These are phyloP conservation scores for Sebastes hopkinsi DNA, from an alignment of 2,797 vertebrate species.

Conservation along the genomic window DNA sequence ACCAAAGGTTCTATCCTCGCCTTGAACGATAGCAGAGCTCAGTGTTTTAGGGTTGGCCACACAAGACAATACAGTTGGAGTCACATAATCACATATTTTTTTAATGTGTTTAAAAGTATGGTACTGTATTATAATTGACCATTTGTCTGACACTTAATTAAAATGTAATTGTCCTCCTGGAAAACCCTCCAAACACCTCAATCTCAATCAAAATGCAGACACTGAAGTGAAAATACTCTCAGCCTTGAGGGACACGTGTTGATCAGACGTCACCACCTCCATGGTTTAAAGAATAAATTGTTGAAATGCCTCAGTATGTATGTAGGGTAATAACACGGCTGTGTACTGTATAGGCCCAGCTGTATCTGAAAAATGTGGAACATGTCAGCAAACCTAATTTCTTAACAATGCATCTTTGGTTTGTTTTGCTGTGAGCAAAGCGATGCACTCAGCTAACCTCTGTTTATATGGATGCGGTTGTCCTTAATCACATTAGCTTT, in stretches of 20 bases:
- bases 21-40: not conserved
- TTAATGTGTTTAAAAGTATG: not conserved
- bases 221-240: not conserved
- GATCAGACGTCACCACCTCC: not conserved
- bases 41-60: not conserved
- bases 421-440: not conserved
- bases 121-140: not conserved
- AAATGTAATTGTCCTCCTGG: not conserved
- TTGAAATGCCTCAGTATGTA: slow-evolving; percentile 16
- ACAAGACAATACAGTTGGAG: not conserved
- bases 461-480: not conserved
- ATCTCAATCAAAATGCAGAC: not conserved
- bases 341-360: not conserved
- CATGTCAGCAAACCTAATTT: slow-evolving; percentile 15
- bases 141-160: not conserved
- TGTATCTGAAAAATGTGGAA: not conserved
- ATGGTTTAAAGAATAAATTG: not conserved
- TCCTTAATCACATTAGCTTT: not conserved
- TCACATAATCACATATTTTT: not conserved
- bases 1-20: not conserved
- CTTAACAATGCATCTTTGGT: not conserved
- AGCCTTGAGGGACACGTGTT: not conserved
- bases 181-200: not conserved
- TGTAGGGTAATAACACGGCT: slow-evolving; percentile 10
- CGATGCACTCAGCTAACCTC: not conserved